Conservation (phyloP, 2,113 vertebrate species). For the Bubo blakistoni region DNA sequence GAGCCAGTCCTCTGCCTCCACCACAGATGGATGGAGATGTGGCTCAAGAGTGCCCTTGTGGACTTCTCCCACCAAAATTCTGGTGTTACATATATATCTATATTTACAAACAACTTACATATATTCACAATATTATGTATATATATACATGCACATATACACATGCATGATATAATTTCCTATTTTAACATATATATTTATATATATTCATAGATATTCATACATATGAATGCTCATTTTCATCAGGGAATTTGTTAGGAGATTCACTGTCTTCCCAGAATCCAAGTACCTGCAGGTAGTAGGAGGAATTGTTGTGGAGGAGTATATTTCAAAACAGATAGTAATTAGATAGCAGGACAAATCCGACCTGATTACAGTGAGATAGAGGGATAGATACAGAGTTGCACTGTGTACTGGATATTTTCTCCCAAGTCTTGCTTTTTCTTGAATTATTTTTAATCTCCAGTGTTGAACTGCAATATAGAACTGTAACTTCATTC, state of each 20-base stretch:
- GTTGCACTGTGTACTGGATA: neutral
- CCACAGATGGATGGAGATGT: neutral
- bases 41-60: neutral
- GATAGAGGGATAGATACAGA: neutral
- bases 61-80: neutral
- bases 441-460: neutral
- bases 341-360: neutral
- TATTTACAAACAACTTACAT: neutral
- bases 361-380: neutral
- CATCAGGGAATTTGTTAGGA: neutral
- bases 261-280: neutral
- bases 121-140: neutral
- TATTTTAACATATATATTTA: neutral
- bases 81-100: neutral
- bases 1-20: neutral
- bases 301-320: neutral
- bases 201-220: neutral
- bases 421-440: neutral
- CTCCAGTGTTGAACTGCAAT: neutral
- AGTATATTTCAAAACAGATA: neutral
- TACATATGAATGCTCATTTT: neutral
- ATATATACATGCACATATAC: neutral
- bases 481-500: neutral
- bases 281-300: neutral
- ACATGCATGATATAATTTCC: neutral